Conservation (phyloP, 1,140 invertebrate genomes). For the Panagrolaimus sp. region DNA sequence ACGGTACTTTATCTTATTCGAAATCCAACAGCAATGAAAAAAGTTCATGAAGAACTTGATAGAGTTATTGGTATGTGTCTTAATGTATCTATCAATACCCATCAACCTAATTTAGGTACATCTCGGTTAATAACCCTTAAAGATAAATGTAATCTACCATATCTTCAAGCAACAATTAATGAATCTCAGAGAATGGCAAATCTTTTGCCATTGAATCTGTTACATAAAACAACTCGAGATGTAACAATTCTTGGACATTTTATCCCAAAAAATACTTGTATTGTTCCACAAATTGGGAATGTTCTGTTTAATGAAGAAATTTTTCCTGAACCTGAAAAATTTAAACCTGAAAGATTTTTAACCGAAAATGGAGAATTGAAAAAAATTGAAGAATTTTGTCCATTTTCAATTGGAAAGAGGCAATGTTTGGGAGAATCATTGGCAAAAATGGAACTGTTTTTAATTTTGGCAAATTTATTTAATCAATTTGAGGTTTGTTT, state of each 20-base stretch:
- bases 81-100: constrained; percentile 20
- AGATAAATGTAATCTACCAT: not conserved
- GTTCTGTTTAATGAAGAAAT: not conserved
- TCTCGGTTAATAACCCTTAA: not conserved
- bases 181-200: not conserved
- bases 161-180: not conserved
- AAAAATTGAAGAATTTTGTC: constrained; percentile 7
- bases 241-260: constrained; percentile 1
- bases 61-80: constrained; percentile 1
- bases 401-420: not conserved
- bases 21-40: not conserved
- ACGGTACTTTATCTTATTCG: not conserved
- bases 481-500: constrained; percentile 14
- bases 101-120: constrained; percentile 2
- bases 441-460: constrained; percentile 10
- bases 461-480: constrained; percentile 7
- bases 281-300: not conserved
- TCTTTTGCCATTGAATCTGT: not conserved
- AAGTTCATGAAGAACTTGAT: not conserved
- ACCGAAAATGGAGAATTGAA: not conserved
- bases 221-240: not conserved
- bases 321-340: not conserved
- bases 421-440: constrained; percentile 6
- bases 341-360: not conserved
- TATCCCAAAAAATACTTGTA: not conserved